Base-by-base conservation (phyloP, 2,113 vertebrate species). In the Oreochromis spilurus region DNA sequence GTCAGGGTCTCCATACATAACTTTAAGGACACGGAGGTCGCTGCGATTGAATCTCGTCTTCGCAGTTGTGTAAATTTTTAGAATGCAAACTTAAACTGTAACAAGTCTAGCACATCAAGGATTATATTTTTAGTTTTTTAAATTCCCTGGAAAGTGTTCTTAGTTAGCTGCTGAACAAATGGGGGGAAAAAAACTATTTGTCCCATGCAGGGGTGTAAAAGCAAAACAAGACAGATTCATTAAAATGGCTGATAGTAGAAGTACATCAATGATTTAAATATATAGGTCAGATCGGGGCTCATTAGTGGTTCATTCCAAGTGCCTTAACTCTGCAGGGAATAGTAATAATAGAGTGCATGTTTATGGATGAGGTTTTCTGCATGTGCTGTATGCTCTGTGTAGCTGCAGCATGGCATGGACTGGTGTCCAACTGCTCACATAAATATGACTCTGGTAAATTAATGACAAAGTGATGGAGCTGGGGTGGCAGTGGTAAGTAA, bases 211-310 rank as follows among this genome's bases (percentile, higher is more conserved):
- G 31, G 65, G 50, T 55, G 82, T 81, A 78, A 60, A 9, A 67
- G 78, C 36, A 82, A 93, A 92, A 19, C 19, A 91, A 85, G 57
- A 52, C 84, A 79, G 29, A 84, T 91, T 93, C 86, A 83, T 75
- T 80, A 82, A 82, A 89, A 90, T 88, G 84, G 83, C 52, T 84
- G 19, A 91, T 82, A 62, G 86, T 11, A 78, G 65, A 83, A 81
- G 57, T 36, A 81, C 52, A 79, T 88, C 80, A 87, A 87, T 92
- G 87, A 87, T 92, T 91, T 88, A 88, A 87, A 89, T 84, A 94
- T 92, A 79, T 94, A 87, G 94, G 92, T 95, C 93, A 93, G 65
- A 92, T 85, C 4, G 60, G 87, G 87, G 88, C 92, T 95, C 90
- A 94, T 95, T 95, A 95, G 91, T 79, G 82, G 89, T 88, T 91